Evolutionary conservation across 2,888 invertebrate genomes (phyloP), one percentile per base, ranked within the genome.

Genomic region (Eupithecia pulchellata): DNA sequence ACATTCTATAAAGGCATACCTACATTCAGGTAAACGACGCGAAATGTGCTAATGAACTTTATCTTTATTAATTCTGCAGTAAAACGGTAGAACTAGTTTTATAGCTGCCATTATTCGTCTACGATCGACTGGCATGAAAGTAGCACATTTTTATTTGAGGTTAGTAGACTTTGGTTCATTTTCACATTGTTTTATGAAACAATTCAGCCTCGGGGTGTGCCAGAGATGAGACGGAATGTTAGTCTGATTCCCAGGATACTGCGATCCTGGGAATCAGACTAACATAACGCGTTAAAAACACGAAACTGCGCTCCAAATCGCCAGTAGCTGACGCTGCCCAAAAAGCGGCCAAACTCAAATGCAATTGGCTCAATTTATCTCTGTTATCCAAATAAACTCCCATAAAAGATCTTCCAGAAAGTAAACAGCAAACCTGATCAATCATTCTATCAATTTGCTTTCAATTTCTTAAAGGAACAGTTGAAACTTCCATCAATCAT

Each of bases 21-120:
- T 66, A 8, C 2, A 52, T 13, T 47, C 60, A 72, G 73, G 77
- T 77, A 70, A 77, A 71, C 70, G 69, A 75, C 72, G 71, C 71
- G 36, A 62, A 61, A 69, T 29, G 64, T 66, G 74, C 72, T 60
- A 76, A 75, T 63, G 75, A 75, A 75, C 76, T 75, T 63, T 52
- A 47, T 68, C 68, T 62, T 25, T 13, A 55, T 63, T 55, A 69
- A 74, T 73, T 72, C 73, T 66, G 66, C 67, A 52, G 64, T 71
- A 65, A 72, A 73, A 68, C 69, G 25, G 66, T 71, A 62, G 42
- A 68, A 68, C 70, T 63, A 32, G 68, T 71, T 68, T 73, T 60
- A 65, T 70, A 57, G 36, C 9, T 71, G 65, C 30, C 60, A 64
- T 69, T 70, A 58, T 68, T 57, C 34, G 27, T 34, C 29, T 60